Base-by-base conservation (phyloP, 2,888 invertebrate genomes). In the Mesodorylaimus sp. region DNA sequence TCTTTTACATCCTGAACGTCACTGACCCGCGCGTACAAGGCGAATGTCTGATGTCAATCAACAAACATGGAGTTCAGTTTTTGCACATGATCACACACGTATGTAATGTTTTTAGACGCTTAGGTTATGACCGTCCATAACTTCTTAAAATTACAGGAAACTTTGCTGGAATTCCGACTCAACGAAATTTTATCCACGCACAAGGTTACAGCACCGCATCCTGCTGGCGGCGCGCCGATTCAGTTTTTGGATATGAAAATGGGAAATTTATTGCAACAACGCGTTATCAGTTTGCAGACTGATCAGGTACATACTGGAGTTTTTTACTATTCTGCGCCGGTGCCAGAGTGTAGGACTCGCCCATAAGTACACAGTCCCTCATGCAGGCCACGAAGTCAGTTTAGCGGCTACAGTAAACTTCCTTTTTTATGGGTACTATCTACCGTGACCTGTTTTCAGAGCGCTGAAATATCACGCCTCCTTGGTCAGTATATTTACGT, bases 401-500 rank as follows among this genome's bases (percentile, higher is more conserved):
- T n/a, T n/a, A n/a, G n/a, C n/a, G n/a, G n/a, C n/a, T n/a, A n/a
- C n/a, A n/a, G n/a, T n/a, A n/a, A n/a, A n/a, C n/a, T n/a, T n/a
- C n/a, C n/a, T n/a, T n/a, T n/a, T n/a, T n/a, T n/a, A n/a, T n/a
- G n/a, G n/a, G n/a, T n/a, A n/a, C n/a, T n/a, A n/a, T n/a, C n/a
- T n/a, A n/a, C n/a, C n/a, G n/a, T n/a, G n/a, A n/a, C n/a, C n/a
- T n/a, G n/a, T n/a, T n/a, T 32, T 32, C 85, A 95, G 73, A 93
- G 93, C 37, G 88, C 89, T 64, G 93, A 95, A 71, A 87, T 95
- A 61, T 87, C 89, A 45, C 79, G 91, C 57, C 77, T 95, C 60
- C 89, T 95, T 63, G 77, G 89, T 28, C 93, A 95, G 70, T 95
- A 95, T 73, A 89, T 95, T 65, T 86, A 85, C 61, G 80, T 91